Evolutionary conservation across 1,140 invertebrate genomes (phyloP).

Genomic region (Diorhabda sublineata): DNA sequence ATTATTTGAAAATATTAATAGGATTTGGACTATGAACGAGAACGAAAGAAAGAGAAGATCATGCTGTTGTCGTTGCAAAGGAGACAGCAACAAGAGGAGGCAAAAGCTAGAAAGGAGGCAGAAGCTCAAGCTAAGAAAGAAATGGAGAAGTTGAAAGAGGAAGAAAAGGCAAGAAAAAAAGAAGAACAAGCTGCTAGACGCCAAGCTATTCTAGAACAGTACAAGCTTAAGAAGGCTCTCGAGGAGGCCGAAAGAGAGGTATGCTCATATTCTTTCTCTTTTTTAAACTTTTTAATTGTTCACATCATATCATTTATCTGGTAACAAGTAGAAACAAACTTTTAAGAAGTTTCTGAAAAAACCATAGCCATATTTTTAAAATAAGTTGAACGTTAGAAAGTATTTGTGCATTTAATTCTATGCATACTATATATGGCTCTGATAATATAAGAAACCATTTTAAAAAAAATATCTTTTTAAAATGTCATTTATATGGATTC

Average conservation of each 20-base stretch:
- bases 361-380: neutral
- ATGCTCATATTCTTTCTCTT: conserved; percentile 19
- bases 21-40: conserved; percentile 82
- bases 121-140: conserved; percentile 75
- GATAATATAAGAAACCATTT: too few relatives aligned
- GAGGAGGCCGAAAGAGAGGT: conserved; percentile 89
- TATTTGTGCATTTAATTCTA: neutral
- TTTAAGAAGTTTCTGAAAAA: too few relatives aligned
- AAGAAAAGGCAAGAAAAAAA: conserved; percentile 80
- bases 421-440: too few relatives aligned
- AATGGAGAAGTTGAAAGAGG: conserved; percentile 77
- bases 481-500: too few relatives aligned
- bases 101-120: conserved; percentile 76
- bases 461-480: too few relatives aligned
- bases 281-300: neutral
- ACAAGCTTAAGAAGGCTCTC: conserved; percentile 90
- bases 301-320: too few relatives aligned
- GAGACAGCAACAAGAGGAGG: conserved; percentile 84
- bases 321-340: too few relatives aligned
- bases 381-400: neutral
- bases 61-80: conserved; percentile 81
- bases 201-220: conserved; percentile 86
- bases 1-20: conserved; percentile 41
- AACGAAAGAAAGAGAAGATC: conserved; percentile 83
- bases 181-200: conserved; percentile 84